Evolutionary conservation across 2,113 vertebrate genomes (phyloP).

Genomic region (Nymphicus hollandicus): DNA sequence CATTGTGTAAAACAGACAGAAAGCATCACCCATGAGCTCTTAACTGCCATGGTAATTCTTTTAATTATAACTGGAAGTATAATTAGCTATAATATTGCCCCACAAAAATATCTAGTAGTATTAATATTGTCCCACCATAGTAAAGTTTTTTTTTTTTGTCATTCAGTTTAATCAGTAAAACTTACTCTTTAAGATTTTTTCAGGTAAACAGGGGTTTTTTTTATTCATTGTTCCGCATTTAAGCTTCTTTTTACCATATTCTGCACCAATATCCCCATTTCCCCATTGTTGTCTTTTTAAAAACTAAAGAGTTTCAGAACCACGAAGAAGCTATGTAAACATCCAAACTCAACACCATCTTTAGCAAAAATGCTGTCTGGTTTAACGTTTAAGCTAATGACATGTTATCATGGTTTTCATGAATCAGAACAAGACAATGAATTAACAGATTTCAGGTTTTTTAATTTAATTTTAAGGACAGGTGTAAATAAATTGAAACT

Average conservation of each 20-base stretch:
- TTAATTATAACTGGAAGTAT: conserved; percentile 12
- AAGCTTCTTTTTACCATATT: neutral
- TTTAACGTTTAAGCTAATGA: neutral
- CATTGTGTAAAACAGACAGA: neutral
- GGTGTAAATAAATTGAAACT: neutral
- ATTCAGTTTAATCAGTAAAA: neutral
- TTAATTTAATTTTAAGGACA: neutral
- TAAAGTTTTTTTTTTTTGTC: neutral
- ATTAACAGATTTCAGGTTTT: neutral
- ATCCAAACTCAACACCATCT: neutral
- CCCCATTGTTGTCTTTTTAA: neutral
- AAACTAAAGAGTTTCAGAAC: neutral
- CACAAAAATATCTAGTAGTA: neutral
- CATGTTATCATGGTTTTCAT: neutral
- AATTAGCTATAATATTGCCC: neutral
- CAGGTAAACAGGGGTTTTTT: neutral
- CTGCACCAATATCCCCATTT: neutral
- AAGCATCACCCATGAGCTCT: neutral
- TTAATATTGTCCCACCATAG: neutral
- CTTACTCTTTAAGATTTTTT: neutral
- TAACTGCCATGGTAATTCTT: conserved; percentile 12
- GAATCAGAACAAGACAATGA: neutral
- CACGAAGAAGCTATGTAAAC: neutral
- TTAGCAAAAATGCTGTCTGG: neutral
- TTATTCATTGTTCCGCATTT: neutral